phyloP scores from a whole-genome alignment of 2,113 vertebrate species.

The Xerus inauris region DNA sequence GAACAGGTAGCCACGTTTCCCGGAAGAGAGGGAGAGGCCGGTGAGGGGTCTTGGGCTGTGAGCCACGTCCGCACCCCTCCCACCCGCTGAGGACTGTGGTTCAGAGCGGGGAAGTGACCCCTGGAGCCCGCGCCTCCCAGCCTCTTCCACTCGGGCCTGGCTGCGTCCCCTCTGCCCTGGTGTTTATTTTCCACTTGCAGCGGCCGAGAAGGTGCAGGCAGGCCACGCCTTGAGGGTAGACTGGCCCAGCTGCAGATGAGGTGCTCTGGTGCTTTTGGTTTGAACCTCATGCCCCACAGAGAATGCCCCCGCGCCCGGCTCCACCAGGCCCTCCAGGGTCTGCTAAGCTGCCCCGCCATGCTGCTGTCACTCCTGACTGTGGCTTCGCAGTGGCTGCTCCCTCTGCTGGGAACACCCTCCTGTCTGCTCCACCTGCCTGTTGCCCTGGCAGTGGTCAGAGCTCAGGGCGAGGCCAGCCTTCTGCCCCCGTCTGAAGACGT shows the following conservation, averaged over 20 bases:
- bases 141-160: neutral
- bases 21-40: neutral
- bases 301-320: fast-evolving
- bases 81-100: neutral
- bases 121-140: neutral
- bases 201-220: fast-evolving
- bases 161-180: neutral
- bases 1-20: fast-evolving
- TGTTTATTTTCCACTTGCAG: neutral
- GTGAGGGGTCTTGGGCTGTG: neutral
- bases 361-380: neutral
- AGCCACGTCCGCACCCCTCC: neutral
- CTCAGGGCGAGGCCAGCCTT: neutral
- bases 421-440: neutral
- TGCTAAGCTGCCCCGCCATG: neutral
- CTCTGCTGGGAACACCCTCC: neutral
- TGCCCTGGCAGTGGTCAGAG: neutral
- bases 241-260: neutral
- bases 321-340: neutral
- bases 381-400: neutral
- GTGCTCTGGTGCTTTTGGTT: neutral
- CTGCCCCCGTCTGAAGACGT: no score
- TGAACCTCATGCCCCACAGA: fast-evolving
- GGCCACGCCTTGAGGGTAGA: no score
- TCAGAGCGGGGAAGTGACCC: neutral